phyloP scores from a whole-genome alignment of 2,113 vertebrate species.

The Colinus virginianus region DNA sequence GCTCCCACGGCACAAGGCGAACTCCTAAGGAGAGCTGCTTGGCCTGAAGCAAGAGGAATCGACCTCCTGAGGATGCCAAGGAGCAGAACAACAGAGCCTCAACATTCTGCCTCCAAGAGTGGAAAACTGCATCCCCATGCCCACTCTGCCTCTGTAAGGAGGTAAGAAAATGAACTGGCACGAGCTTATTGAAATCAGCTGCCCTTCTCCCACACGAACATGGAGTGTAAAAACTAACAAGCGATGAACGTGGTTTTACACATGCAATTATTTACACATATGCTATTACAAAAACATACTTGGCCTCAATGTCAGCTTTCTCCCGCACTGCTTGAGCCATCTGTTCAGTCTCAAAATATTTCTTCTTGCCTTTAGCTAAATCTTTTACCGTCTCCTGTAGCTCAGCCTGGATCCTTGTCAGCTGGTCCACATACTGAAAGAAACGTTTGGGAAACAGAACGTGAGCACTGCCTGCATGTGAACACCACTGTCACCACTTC shows the following conservation, averaged over 20 bases:
- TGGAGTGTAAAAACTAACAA: background rate
- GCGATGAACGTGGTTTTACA: background rate
- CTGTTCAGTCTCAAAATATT: constrained; percentile 98
- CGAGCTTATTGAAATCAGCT: background rate
- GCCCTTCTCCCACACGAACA: background rate
- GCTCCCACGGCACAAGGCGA: background rate
- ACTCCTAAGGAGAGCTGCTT: background rate
- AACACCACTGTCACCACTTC: background rate
- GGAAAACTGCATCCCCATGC: fast-evolving
- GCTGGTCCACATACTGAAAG: constrained; percentile 92
- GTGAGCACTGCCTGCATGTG: constrained; percentile 25
- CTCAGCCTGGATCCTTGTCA: constrained; percentile 95
- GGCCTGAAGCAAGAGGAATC: constrained; percentile 12
- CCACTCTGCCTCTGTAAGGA: background rate
- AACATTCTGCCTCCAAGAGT: background rate
- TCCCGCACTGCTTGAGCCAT: constrained; percentile 97
- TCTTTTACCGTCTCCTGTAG: constrained; percentile 98
- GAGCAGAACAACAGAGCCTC: background rate
- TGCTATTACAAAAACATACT: constrained; percentile 82
- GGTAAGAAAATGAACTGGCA: background rate
- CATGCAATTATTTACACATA: constrained; percentile 31
- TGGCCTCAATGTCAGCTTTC: constrained; percentile 98
- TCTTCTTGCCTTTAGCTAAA: constrained; percentile 98
- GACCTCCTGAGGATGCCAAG: background rate
- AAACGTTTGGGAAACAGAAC: constrained; percentile 22